Percentiles rank a stretch among this genome's conserved stretches.
These are phyloP conservation scores for Pterocles burchelli DNA, from an alignment of 2,113 vertebrate genomes.

Conservation along the genomic window DNA sequence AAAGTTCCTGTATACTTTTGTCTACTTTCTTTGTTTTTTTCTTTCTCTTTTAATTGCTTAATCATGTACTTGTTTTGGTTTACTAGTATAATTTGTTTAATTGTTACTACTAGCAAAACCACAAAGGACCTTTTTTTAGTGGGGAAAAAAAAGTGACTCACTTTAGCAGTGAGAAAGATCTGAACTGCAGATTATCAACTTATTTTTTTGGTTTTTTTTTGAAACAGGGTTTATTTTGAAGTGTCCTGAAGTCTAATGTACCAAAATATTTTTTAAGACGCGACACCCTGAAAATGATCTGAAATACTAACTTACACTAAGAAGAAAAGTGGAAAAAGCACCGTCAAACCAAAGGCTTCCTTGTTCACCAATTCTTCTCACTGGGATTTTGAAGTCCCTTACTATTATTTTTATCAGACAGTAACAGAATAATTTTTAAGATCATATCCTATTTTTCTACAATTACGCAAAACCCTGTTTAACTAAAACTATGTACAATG, in stretches of 20 bases:
- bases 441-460: neutral
- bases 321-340: neutral
- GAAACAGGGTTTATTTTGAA: neutral
- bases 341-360: neutral
- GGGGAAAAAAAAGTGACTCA: neutral
- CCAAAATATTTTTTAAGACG: neutral
- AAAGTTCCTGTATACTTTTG: conserved; percentile 33
- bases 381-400: neutral
- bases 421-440: neutral
- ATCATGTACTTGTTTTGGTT: neutral
- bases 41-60: neutral
- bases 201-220: neutral
- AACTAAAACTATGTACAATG: neutral
- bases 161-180: neutral
- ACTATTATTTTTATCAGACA: neutral
- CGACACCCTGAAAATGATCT: neutral
- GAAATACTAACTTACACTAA: neutral
- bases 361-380: neutral
- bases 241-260: neutral
- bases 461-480: neutral
- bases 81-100: neutral
- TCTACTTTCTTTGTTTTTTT: neutral
- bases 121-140: neutral
- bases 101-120: neutral
- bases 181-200: neutral